phyloP scores from a whole-genome alignment of 2,797 vertebrate genomes.

The Phataginus tricuspis region DNA sequence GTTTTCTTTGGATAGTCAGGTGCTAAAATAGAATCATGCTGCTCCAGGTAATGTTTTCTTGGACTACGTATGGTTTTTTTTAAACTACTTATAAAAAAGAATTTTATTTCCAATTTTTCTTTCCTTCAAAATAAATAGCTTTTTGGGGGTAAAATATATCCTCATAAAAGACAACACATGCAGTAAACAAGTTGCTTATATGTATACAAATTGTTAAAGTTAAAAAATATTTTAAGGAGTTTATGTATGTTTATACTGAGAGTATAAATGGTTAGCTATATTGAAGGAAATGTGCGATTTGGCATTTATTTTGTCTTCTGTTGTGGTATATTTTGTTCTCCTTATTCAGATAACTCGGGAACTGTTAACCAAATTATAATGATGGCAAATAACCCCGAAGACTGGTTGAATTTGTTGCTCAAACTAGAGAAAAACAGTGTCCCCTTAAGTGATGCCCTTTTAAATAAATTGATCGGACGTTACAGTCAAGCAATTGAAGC shows the following conservation, averaged over 20 bases:
- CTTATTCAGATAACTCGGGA: conserved; percentile 92
- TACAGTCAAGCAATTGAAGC: conserved; percentile 93
- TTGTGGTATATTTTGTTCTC: conserved; percentile 46
- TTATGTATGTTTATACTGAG: conserved; percentile 1
- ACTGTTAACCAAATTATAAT: conserved; percentile 93
- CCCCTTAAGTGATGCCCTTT: conserved; percentile 88
- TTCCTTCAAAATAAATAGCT: conserved; percentile 21
- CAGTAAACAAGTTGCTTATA: conserved; percentile 18
- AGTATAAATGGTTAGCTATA: neutral
- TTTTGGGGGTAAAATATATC: neutral
- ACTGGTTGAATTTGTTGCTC: conserved; percentile 91
- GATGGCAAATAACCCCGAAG: conserved; percentile 92
- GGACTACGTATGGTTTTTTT: neutral
- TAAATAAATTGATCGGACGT: conserved; percentile 91
- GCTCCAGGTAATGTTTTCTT: neutral
- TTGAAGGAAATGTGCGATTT: neutral
- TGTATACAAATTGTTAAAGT: neutral
- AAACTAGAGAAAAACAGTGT: conserved; percentile 92
- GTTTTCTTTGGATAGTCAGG: conserved; percentile 23
- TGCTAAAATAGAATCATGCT: conserved; percentile 1
- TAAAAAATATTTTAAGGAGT: neutral
- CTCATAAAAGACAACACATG: neutral
- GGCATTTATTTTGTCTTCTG: neutral
- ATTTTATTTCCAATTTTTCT: neutral
- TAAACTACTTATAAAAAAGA: neutral